Base-by-base conservation (phyloP, 2,888 invertebrate species). In the Imbricaverruca yamaguchii region DNA sequence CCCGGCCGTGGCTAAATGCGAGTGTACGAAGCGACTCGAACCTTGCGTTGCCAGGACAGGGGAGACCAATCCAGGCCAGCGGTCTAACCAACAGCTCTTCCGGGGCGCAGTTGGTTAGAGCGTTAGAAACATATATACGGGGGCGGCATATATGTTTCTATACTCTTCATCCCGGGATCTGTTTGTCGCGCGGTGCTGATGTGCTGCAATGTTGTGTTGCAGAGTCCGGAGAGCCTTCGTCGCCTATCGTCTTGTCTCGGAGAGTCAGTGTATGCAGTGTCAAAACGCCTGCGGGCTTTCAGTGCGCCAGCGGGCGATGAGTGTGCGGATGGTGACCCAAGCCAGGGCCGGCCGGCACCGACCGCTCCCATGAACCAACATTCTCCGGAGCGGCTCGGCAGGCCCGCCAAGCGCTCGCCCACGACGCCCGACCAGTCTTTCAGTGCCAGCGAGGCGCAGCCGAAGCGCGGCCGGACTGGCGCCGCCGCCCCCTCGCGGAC, bases 271-370 rank as follows among this genome's bases (percentile, higher is more conserved):
- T 55, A 74, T 18, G 53, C 74, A 3, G 74, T 74, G 53, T 74
- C 74, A 53, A 74, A 55, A 39, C 74, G 74, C 18, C 74, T 55
- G 74, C 53, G 74, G 21, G 74, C 74, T 74, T 74, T 74, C 53
- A 74, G 74, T 15, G 74, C 74, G 53, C 21, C 55, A 6, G 23
- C 55, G 15, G 12, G 69, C 53, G 69, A 53, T 21, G 59, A 11
- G 39, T 39, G 39, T 15, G 12, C 69, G 69, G 39, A 69, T 23
- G 25, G 23, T 23, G 10, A 23, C 10, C 11, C 21, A 25, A 23
- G n/a, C 10, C 67, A 67, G 23, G 23, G 67, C 8, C 10, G n/a
- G 67, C 67, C 67, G 67, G 23, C 67, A n/a, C 11, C 23, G 10
- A 23, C 15, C 8, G 23, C n/a, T 67, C 11, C 59, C 59, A 59